Evolutionary conservation across 1,140 invertebrate species (phyloP).

Genomic region (Drosophila rhopaloa): DNA sequence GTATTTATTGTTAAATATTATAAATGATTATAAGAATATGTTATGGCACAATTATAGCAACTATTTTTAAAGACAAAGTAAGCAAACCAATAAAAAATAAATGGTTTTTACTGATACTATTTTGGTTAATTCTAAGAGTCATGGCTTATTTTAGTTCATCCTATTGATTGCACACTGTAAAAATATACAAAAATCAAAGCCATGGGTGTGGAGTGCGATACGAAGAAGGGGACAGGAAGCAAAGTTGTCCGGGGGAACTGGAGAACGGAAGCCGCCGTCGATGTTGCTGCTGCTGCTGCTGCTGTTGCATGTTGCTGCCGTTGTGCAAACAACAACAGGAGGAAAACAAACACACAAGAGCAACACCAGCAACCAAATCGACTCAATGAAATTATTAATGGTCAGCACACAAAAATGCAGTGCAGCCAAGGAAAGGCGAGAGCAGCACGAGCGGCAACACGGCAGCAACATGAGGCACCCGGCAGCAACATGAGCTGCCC

Average conservation of each 20-base stretch:
- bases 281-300: conserved; percentile 7
- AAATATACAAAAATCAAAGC: not conserved
- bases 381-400: conserved; percentile 80
- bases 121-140: no score
- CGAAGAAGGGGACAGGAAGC: conserved; percentile 20
- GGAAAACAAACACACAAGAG: conserved; percentile 31
- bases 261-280: conserved; percentile 61
- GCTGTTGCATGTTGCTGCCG: conserved; percentile 19
- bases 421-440: conserved; percentile 8
- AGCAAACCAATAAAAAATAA: no score
- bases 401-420: conserved; percentile 67
- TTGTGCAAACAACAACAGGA: conserved; percentile 31
- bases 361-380: conserved; percentile 23
- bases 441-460: not conserved
- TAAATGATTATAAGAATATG: no score
- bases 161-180: not conserved
- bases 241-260: conserved; percentile 8
- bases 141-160: not conserved
- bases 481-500: not conserved
- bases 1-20: no score
- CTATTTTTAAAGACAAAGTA: no score
- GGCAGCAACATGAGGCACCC: conserved; percentile 6
- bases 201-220: not conserved
- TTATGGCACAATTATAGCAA: no score
- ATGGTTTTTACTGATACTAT: no score